Evolutionary conservation across 92 coral and sea anemone genomes (phyloP), one percentile per base, ranked within the genome.

Genomic region (Galaxea fascicularis): DNA sequence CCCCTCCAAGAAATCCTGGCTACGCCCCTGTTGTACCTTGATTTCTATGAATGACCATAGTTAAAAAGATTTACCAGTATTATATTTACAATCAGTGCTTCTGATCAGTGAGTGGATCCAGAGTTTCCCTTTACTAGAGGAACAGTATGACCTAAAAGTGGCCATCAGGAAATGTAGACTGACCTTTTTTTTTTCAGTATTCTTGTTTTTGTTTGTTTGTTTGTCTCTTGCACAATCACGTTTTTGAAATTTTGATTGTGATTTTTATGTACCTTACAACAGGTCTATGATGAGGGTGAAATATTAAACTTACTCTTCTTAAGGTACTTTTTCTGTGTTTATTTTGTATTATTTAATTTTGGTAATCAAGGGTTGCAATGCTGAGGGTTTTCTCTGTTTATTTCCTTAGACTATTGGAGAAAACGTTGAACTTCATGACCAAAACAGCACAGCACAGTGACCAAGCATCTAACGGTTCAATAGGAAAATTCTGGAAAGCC

Each of bases 401-500:
- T 78, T 28, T 79, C 17, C 26, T 18, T 77, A 96, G 99, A 45
- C 58, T 96, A 20, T 68, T 96, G 31, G 98, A 96, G 82, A 92
- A 89, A 85, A 88, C 87, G 10, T 83, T 96, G 73, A 83, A 89
- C 73, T 94, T 92, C 83, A 88, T 96, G 47, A 95, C 96, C 8
- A 82, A 65, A 18, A 82, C 91, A 29, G 94, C 99, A 28, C 86
- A 91, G 68, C 58, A 88, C 78, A 73, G 91, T 10, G 99, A 96
- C 30, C 75, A 72, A 7, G 82, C 90, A 35, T 28, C 84, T 29
- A 91, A 94, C 51, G 98, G 92, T 9, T 77, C 86, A 1, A 65
- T 93, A 1, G 92, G 90, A 68, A 96, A 96, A 85, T 94, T 90
- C 83, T 94, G 94, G 95, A 90, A 90, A 62, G 97, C 95, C 0